Conservation (phyloP, 2,888 invertebrate genomes). For the Laothoe populi region DNA sequence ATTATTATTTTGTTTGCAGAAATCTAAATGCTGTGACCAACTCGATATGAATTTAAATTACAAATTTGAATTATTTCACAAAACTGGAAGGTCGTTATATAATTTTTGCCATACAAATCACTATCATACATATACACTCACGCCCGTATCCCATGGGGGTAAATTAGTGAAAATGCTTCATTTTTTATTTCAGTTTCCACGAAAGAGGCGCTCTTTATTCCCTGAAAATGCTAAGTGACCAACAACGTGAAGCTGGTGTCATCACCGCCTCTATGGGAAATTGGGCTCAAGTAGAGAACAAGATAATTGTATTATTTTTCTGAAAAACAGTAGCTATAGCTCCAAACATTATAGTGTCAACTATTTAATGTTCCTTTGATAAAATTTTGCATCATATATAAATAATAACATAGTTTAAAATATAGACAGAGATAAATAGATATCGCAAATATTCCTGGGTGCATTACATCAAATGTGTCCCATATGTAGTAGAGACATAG, state of each 20-base stretch:
- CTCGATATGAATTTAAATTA: conserved; percentile 92
- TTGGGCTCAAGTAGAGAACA: conserved; percentile 87
- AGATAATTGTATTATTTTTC: not conserved
- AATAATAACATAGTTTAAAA: no score
- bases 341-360: no score
- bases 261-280: conserved; percentile 96
- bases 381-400: no score
- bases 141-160: no score
- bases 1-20: conserved; percentile 76
- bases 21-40: conserved; percentile 87
- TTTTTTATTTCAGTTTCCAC: conserved; percentile 87
- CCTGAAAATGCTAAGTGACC: conserved; percentile 87
- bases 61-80: conserved; percentile 95
- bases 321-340: not conserved
- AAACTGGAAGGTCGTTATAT: conserved; percentile 90
- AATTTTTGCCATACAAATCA: not conserved
- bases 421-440: no score
- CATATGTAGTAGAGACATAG: no score
- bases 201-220: conserved; percentile 94
- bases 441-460: no score
- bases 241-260: conserved; percentile 89
- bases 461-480: no score
- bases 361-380: no score
- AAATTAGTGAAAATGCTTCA: not conserved
- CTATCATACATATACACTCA: not conserved